Conservation (phyloP, 2,888 invertebrate genomes). For the Lasioglossum lativentre region DNA sequence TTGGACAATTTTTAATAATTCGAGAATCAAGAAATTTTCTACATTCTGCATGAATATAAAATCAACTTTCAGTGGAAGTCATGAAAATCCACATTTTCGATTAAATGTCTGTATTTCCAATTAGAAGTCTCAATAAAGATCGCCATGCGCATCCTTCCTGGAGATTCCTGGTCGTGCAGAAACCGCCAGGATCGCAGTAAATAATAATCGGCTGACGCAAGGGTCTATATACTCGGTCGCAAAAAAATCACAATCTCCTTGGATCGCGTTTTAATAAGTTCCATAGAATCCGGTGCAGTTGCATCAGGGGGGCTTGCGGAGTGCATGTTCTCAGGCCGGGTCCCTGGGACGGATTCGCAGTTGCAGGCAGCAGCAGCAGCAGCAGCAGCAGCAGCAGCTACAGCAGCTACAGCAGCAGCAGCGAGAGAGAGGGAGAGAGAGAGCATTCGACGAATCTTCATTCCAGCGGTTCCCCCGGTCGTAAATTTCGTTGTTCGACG, state of each 20-base stretch:
- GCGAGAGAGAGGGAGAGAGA: not conserved
- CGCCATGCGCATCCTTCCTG: not conserved
- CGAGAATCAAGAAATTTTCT: not conserved
- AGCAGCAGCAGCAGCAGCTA: not conserved
- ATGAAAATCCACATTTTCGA: not conserved
- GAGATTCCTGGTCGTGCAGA: not conserved
- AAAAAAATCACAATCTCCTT: not conserved
- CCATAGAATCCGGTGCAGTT: not conserved
- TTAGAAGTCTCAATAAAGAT: not conserved
- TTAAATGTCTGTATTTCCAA: not conserved
- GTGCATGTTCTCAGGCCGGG: constrained; percentile 1
- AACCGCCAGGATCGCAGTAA: not conserved
- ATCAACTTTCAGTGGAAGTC: not conserved
- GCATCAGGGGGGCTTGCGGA: not conserved
- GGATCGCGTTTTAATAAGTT: not conserved
- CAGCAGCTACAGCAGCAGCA: not conserved
- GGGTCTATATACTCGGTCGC: constrained; percentile 6
- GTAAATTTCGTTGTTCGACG: constrained; percentile 42
- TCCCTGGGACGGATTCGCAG: not conserved
- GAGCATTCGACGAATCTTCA: not conserved
- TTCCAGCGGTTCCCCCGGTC: constrained; percentile 6
- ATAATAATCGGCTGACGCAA: constrained; percentile 2
- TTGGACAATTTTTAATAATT: not conserved
- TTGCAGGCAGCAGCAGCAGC: not conserved
- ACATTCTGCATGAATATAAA: not conserved